phyloP scores from a whole-genome alignment of 2,888 invertebrate species.

The Drosophila paranaensis region DNA sequence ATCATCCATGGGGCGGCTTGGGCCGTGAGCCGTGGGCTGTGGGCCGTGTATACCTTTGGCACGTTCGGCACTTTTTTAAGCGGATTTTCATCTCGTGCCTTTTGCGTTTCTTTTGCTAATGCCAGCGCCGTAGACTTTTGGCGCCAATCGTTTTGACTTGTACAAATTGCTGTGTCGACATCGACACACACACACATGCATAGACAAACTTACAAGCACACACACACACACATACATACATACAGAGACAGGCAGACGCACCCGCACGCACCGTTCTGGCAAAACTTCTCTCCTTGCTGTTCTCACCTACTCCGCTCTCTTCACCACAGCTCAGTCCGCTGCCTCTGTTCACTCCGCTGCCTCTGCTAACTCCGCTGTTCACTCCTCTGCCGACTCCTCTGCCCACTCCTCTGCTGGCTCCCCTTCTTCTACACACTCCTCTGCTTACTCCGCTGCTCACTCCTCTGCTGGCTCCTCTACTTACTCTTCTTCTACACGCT shows the following conservation, averaged over 20 bases:
- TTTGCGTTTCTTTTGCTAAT: slow-evolving; percentile 45
- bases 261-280: slow-evolving; percentile 66
- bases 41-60: slow-evolving; percentile 66
- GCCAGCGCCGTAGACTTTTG: slow-evolving; percentile 80
- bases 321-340: background rate
- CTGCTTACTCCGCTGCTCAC: background rate
- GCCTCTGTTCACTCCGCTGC: background rate
- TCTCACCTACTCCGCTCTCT: slow-evolving; percentile 6
- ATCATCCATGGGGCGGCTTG: slow-evolving; percentile 48
- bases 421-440: background rate
- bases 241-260: slow-evolving; percentile 45
- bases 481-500: background rate
- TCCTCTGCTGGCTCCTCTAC: background rate
- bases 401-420: background rate
- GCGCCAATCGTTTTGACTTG: slow-evolving; percentile 83
- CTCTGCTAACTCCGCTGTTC: background rate
- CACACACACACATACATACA: background rate
- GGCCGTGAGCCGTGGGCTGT: background rate
- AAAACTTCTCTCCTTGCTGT: slow-evolving; percentile 19
- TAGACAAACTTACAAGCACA: slow-evolving; percentile 21
- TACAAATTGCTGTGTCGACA: slow-evolving; percentile 81
- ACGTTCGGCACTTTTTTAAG: slow-evolving; percentile 73
- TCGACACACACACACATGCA: slow-evolving; percentile 27
- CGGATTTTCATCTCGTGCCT: slow-evolving; percentile 68
- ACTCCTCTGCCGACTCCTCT: background rate